These are phyloP conservation scores for Psittacula derbiana DNA, from an alignment of 2,797 vertebrate genomes.

Conservation along the genomic window DNA sequence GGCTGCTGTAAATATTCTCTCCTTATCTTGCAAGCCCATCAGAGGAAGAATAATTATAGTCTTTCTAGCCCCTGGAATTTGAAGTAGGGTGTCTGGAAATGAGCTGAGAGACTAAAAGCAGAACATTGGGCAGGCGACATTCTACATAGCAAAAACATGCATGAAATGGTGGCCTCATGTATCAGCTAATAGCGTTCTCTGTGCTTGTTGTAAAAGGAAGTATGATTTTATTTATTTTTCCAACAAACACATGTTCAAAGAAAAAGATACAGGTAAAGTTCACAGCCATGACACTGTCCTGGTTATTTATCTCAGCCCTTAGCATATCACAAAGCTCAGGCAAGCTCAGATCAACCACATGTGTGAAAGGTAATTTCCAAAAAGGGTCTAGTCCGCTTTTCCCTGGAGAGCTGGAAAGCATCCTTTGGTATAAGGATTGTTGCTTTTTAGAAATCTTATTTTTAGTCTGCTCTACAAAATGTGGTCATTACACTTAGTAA, in stretches of 20 bases:
- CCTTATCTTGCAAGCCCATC: constrained; percentile 44
- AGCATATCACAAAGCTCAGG: neutral
- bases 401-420: neutral
- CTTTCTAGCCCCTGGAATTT: neutral
- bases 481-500: neutral
- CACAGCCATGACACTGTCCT: neutral
- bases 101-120: neutral
- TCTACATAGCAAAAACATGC: neutral
- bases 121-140: neutral
- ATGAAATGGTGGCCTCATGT: neutral
- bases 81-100: neutral
- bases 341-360: neutral
- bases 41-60: neutral
- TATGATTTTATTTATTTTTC: neutral
- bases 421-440: neutral
- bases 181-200: neutral
- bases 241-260: neutral
- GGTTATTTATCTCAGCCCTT: neutral
- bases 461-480: neutral
- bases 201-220: neutral
- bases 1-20: constrained; percentile 54
- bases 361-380: neutral
- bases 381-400: neutral
- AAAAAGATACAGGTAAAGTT: neutral
- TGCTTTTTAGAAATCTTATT: neutral